Evolutionary conservation across 2,888 invertebrate species (phyloP), one percentile per base, ranked within the genome.

Genomic region (Maniola hyperantus): DNA sequence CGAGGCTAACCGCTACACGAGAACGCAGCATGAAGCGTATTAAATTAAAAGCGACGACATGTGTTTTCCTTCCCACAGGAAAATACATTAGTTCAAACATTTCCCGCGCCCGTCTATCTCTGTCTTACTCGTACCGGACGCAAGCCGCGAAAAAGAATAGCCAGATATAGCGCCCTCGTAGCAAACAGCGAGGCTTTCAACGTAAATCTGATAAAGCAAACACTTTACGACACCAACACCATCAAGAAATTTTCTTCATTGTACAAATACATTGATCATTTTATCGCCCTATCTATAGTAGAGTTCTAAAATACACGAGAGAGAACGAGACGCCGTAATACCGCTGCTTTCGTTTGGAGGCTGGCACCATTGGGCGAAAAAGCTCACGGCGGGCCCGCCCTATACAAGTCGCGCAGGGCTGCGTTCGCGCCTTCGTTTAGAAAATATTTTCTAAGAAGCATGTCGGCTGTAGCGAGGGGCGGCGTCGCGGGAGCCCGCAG

Each of bases 41-140:
- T 91, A 92, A 90, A 91, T 91, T 91, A 91, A 92, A 91, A 91
- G 87, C 88, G 89, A 85, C 88, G 85, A 92, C 92, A 92, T 89
- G 89, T 92, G 92, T 92, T 92, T 92, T 91, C 82, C 88, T 91
- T 91, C 91, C 89, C 91, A 89, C 89, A 91, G 91, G 91, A 91
- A 92, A 92, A 91, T 87, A 90, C 87, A 91, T 91, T 91, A 91
- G 90, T 86, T 81, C 78, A 80, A 85, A 87, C 89, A 91, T 91
- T 91, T 91, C 84, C 91, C 84, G 77, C 69, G 68, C 71, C 75
- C 71, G 18, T 50, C 74, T 70, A 50, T 90, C 89, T 74, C 79
- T 75, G 58, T 89, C 82, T 20, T 76, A 74, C 88, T 33, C 36
- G 51, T 59, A 39, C 60, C 10, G 50, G 36, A 34, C 11, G 34